These are phyloP conservation scores for Euura saliciscinereae DNA, from an alignment of 1,140 invertebrate genomes.

Conservation along the genomic window DNA sequence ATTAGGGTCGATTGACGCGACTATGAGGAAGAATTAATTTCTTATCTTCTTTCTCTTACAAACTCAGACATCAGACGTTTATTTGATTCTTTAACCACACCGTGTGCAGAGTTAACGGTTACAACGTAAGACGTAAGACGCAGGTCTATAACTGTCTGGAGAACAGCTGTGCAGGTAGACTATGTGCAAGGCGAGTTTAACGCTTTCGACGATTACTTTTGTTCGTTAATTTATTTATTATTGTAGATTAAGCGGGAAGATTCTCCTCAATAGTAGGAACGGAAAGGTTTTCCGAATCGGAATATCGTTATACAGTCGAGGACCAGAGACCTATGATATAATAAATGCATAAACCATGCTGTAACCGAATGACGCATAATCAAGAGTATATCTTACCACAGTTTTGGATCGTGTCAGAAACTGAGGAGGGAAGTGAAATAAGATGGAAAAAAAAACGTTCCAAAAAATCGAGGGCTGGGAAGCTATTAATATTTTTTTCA, in stretches of 20 bases:
- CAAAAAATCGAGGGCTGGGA: conserved; percentile 51
- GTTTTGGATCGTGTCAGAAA: conserved; percentile 15
- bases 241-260: neutral
- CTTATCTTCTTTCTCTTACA: neutral
- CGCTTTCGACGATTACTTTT: no score
- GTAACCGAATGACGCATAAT: conserved; percentile 34
- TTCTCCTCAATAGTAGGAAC: neutral
- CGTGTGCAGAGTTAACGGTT: no score
- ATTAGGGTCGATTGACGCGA: neutral
- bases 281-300: neutral
- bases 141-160: no score
- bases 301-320: neutral
- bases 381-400: conserved; percentile 52
- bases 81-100: no score
- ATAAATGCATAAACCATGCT: neutral
- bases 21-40: neutral
- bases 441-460: conserved; percentile 15
- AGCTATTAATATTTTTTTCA: conserved; percentile 54
- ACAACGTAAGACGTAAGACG: no score
- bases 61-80: no score
- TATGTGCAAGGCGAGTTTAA: neutral
- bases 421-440: conserved; percentile 21
- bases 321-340: neutral
- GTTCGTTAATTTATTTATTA: no score
- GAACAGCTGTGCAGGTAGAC: neutral